Percentiles rank a stretch among this genome's conserved stretches.
These are phyloP conservation scores for Tinea semifulvella DNA, from an alignment of 2,888 invertebrate genomes.

Conservation along the genomic window DNA sequence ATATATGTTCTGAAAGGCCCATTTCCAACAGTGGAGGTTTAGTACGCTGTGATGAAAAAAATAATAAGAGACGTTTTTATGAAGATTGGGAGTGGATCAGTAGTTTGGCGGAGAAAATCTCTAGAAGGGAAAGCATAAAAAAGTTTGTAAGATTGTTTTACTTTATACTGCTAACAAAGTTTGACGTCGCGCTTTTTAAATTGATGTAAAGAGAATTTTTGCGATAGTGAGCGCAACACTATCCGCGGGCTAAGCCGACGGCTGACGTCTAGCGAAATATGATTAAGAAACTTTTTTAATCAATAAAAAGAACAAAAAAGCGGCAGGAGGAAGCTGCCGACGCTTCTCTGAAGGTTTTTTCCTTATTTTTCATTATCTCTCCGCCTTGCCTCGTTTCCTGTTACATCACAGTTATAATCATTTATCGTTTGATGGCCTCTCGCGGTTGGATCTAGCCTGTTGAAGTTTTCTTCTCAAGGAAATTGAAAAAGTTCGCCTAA, in stretches of 20 bases:
- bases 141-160: conserved; percentile 8
- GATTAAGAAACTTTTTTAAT: conserved; percentile 60
- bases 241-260: conserved; percentile 13
- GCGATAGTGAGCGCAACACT: conserved; percentile 11
- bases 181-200: conserved; percentile 7
- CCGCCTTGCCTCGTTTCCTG: conserved; percentile 42
- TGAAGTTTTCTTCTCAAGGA: conserved; percentile 28
- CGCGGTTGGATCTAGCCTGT: conserved; percentile 25
- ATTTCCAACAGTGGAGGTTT: no score
- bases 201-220: conserved; percentile 10
- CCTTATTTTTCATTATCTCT: conserved; percentile 48
- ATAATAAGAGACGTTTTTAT: no score
- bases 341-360: conserved; percentile 17
- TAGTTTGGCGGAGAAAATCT: neutral
- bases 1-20: no score
- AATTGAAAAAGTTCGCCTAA: conserved; percentile 51
- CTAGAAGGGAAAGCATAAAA: neutral
- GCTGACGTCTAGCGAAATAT: conserved; percentile 28
- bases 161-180: conserved; percentile 1
- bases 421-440: conserved; percentile 57
- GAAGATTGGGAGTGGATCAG: no score
- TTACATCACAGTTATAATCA: conserved; percentile 59
- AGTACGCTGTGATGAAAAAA: no score
- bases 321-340: conserved; percentile 20
- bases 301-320: conserved; percentile 42